A percentile compares a stretch with the other conserved stretches of the same genome.
phyloP scores from a whole-genome alignment of 92 coral and sea anemone species.

The Chrysogorgia sp. region DNA sequence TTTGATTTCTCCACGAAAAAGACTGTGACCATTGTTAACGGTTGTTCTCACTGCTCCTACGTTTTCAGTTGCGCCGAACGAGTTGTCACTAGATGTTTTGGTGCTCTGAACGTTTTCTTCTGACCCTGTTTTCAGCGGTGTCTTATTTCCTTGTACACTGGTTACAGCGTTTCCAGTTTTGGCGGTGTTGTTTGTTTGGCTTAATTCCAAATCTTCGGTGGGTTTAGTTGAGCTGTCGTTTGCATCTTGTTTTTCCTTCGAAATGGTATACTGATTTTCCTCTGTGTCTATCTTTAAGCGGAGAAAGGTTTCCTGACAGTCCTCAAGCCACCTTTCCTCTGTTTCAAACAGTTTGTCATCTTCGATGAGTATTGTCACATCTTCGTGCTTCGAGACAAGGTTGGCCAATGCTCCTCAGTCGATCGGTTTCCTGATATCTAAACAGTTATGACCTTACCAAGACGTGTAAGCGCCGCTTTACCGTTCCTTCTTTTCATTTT shows the following conservation, averaged over 20 bases:
- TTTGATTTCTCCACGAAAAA: no score
- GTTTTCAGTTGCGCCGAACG: no score
- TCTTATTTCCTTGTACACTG: no score
- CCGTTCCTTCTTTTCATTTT: slow-evolving; percentile 50
- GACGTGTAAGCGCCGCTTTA: slow-evolving; percentile 45
- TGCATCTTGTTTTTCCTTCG: not conserved
- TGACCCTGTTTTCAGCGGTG: no score
- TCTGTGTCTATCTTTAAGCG: no score
- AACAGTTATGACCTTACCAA: slow-evolving; percentile 14
- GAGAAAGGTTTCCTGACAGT: slow-evolving; percentile 15
- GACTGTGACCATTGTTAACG: not conserved
- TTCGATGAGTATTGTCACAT: slow-evolving; percentile 1
- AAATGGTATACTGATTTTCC: slow-evolving; percentile 2
- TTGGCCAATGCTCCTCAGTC: slow-evolving; percentile 29
- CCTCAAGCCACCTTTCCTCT: slow-evolving; percentile 10
- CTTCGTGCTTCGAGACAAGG: not conserved
- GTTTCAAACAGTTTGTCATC: slow-evolving; percentile 33
- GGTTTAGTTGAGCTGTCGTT: not conserved
- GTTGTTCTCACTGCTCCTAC: not conserved
- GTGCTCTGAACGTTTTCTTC: no score
- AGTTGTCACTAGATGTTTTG: no score
- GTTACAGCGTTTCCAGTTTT: no score
- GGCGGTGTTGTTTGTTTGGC: no score
- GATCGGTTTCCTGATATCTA: slow-evolving; percentile 41
- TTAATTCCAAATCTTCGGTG: no score